These are phyloP conservation scores for Serranus cabrilla DNA, from an alignment of 2,797 vertebrate genomes.

Conservation along the genomic window DNA sequence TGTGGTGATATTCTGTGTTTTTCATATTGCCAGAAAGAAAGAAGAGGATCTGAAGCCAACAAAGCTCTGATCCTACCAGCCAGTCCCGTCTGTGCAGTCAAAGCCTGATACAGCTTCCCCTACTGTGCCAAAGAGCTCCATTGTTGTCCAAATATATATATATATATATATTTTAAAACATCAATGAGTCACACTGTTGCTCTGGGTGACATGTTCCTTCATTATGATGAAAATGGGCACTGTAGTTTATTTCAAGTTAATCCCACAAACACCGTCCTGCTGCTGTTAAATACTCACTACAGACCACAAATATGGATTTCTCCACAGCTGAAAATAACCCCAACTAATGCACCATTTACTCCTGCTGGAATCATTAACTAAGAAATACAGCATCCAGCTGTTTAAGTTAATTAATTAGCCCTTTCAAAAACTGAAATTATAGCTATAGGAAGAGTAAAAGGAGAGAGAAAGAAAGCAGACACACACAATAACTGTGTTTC, in stretches of 20 bases:
- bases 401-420: neutral
- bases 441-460: neutral
- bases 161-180: constrained; percentile 2
- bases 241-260: neutral
- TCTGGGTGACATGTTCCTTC: neutral
- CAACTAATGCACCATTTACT: neutral
- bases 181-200: neutral
- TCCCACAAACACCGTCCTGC: neutral
- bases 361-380: neutral
- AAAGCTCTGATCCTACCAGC: constrained; percentile 9
- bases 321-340: constrained; percentile 3
- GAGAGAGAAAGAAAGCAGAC: neutral
- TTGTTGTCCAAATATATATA: constrained; percentile 1
- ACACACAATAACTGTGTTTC: too few species aligned
- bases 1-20: neutral
- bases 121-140: neutral
- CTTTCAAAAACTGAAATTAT: neutral
- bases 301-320: neutral
- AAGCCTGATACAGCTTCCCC: neutral
- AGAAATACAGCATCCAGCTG: neutral
- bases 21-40: constrained; percentile 10
- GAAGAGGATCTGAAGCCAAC: constrained; percentile 20
- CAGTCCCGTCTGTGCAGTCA: neutral
- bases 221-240: constrained; percentile 7
- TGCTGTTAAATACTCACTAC: neutral